Evolutionary conservation across 2,888 invertebrate species (phyloP).

Genomic region (Caenorhabditis sp.): DNA sequence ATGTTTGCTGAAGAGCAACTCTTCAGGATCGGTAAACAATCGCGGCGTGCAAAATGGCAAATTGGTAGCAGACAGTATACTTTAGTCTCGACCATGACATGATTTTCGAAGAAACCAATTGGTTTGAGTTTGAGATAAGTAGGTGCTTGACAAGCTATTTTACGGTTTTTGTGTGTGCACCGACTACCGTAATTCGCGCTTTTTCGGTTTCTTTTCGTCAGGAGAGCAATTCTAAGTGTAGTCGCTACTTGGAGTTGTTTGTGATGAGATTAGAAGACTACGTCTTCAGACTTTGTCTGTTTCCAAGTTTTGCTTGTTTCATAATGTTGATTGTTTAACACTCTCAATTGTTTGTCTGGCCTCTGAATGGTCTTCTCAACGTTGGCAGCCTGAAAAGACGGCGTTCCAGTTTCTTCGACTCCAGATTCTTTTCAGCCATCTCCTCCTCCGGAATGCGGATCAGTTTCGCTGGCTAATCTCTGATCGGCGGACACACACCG

Average conservation of each 20-base stretch:
- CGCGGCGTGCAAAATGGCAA: slow-evolving; percentile 42
- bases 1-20: slow-evolving; percentile 16
- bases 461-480: slow-evolving; percentile 39
- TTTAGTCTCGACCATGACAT: slow-evolving; percentile 44
- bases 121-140: slow-evolving; percentile 51
- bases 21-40: slow-evolving; percentile 29
- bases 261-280: neutral
- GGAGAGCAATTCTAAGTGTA: slow-evolving; percentile 14
- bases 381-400: neutral
- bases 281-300: slow-evolving; percentile 7
- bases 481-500: slow-evolving; percentile 42
- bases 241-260: neutral
- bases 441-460: slow-evolving; percentile 34
- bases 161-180: slow-evolving; percentile 29
- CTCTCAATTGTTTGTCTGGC: slow-evolving; percentile 18
- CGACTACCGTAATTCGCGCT: slow-evolving; percentile 28
- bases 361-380: slow-evolving; percentile 4
- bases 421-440: neutral
- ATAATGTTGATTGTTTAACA: neutral
- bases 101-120: slow-evolving; percentile 41
- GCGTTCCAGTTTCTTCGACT: neutral
- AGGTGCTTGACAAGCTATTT: slow-evolving; percentile 29
- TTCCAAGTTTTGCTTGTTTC: slow-evolving; percentile 1
- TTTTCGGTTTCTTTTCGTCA: slow-evolving; percentile 43
- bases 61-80: slow-evolving; percentile 42